Evolutionary conservation across 2,797 vertebrate genomes (phyloP).

Genomic region (Sorex maritimensis): DNA sequence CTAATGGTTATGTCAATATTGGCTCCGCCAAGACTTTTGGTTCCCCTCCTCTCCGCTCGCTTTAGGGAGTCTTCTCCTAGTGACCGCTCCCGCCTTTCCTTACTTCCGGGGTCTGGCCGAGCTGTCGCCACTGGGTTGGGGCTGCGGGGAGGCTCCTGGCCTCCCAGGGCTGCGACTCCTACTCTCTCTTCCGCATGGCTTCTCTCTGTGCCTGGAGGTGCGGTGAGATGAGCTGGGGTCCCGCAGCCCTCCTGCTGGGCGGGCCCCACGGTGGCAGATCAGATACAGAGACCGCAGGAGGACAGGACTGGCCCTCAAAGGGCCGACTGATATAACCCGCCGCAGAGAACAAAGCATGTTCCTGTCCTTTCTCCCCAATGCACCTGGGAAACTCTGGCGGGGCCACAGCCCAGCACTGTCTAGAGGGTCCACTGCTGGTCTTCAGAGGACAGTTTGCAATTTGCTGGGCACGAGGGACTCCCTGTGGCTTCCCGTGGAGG

Average conservation of each 20-base stretch:
- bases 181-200: not conserved
- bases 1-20: conserved; percentile 90
- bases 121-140: not conserved
- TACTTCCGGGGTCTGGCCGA: not conserved
- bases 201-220: not conserved
- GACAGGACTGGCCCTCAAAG: not conserved
- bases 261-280: not conserved
- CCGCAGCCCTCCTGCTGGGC: not conserved
- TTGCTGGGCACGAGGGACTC: not conserved
- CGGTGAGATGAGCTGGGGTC: too few species aligned
- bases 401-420: too few species aligned
- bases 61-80: conserved; percentile 63
- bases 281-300: not conserved
- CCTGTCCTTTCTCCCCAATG: not conserved
- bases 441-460: not conserved
- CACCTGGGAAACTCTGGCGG: not conserved
- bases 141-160: not conserved
- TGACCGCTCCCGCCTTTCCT: not conserved
- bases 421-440: not conserved
- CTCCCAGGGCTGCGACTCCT: not conserved
- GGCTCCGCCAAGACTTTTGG: conserved; percentile 83
- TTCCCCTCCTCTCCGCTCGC: conserved; percentile 68
- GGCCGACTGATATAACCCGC: not conserved
- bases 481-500: too few species aligned
- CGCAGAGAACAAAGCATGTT: not conserved